Evolutionary conservation across 2,113 vertebrate genomes (phyloP), one percentile per base, ranked within the genome.

Genomic region (Polypterus bichir): DNA sequence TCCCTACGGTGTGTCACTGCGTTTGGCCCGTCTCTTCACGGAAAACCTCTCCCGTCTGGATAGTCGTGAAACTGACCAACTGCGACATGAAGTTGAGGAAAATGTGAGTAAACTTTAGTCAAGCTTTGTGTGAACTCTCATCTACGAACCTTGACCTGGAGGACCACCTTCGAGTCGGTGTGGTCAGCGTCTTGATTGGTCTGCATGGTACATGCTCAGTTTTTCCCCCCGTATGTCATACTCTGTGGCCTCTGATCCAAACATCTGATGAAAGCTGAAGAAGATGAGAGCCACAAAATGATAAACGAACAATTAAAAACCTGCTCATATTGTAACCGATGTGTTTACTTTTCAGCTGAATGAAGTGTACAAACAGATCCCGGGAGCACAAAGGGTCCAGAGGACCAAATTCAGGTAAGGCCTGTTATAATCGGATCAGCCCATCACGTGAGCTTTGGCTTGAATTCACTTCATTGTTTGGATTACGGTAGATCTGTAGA

Each of bases 321-420:
- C 27, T 27, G 27, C 27, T 27, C 27, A 27, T 27, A 2, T 27
- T 27, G 27, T 27, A 27, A 27, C 27, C 27, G 27, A 27, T 27
- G 2, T 27, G 27, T 27, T 27, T 27, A 2, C 27, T 49, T 9
- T 73, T 1, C 80, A 99, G 96, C 80, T 99, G 53, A 94, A 91
- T 0, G 88, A 92, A 0, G 68, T 93, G 9, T 97, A 92, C 81
- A 89, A 86, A 66, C 84, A 88, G 59, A 81, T 97, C 66, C 78
- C 88, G 0, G 91, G 90, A 0, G 78, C 74, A 2, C 92, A 94
- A 68, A 90, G 80, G 61, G 80, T 94, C 62, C 89, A 92, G 64
- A 89, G 88, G 65, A 93, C 94, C 0, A 75, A 78, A n/a, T 98
- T 99, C 80, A 91, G 96, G 96, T 98, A 75, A 83, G 83, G 71